Evolutionary conservation across 2,888 invertebrate species (phyloP), one percentile per base, ranked within the genome.

Genomic region (Agrypnus murinus): DNA sequence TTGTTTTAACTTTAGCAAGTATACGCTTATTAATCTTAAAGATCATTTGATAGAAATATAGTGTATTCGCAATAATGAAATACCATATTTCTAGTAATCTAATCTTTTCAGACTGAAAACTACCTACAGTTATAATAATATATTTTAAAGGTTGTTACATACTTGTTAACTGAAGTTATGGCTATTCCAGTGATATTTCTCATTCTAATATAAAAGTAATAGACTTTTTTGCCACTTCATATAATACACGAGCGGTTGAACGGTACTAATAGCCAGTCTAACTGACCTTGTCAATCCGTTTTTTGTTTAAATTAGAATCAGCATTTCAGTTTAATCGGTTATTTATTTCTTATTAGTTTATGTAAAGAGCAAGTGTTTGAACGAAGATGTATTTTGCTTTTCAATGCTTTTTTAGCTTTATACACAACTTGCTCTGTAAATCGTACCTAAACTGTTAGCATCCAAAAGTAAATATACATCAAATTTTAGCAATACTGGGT

Each of bases 11-110:
- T 66, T 71, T 34, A 45, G 53, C 48, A 40, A 66, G 46, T 50
- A 62, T 71, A 71, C 71, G 71, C 71, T 71, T 71, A 71, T 71
- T 71, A 71, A 71, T 71, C 17, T 71, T 63, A 67, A 53, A 57
- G 34, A 15, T 14, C 36, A 2, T 53, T 1, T 15, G 19, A 46
- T 31, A 53, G 32, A 32, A 12, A 15, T 36, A 55, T 36, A 17
- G 31, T 48, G 7, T 40, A 19, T 8, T 17, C 55, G 36, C 36
- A 36, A 53, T 32, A 10, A 5, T 12, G 43, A 32, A 66, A 19
- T 50, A 60, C 48, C 32, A 67, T 25, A 15, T 36, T 55, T 55
- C 55, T 55, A n/a, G 36, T 55, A 25, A 55, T 55, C 55, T 25
- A 25, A 55, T 36, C 6, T 53, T 36, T 36, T n/a, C 25, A 4